Evolutionary conservation across 2,888 invertebrate species (phyloP).

Genomic region (Phyto melanocephala): DNA sequence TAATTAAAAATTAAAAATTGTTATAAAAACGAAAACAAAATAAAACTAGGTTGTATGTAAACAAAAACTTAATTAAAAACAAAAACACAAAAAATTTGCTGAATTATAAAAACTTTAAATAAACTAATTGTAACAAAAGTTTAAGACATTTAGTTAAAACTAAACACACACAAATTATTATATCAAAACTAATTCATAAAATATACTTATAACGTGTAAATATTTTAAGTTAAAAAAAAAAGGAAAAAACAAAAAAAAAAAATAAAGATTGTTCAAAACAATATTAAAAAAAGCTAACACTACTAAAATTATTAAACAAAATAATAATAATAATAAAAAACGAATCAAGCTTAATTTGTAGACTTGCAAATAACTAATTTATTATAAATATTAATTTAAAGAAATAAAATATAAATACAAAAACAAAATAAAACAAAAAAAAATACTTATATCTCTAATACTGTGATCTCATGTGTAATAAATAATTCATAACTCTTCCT

Average conservation of each 20-base stretch:
- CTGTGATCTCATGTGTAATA: constrained; percentile 80
- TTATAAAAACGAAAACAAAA: constrained; percentile 46
- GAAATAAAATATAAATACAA: constrained; percentile 58
- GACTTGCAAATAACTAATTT: constrained; percentile 60
- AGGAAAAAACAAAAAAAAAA: constrained; percentile 6
- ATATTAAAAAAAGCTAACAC: constrained; percentile 38
- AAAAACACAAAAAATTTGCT: constrained; percentile 60
- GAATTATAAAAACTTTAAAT: constrained; percentile 46
- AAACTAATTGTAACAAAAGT: constrained; percentile 57
- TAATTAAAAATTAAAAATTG: constrained; percentile 65
- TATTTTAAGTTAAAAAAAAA: constrained; percentile 66
- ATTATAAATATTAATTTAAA: constrained; percentile 61
- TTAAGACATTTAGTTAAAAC: constrained; percentile 66
- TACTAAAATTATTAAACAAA: constrained; percentile 37
- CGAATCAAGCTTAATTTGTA: constrained; percentile 43
- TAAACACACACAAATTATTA: constrained; percentile 49
- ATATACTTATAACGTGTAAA: constrained; percentile 50
- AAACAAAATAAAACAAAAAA: constrained; percentile 23
- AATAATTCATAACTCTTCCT: constrained; percentile 69
- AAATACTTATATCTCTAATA: constrained; percentile 79
- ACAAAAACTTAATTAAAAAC: constrained; percentile 65
- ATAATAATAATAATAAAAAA: constrained; percentile 25
- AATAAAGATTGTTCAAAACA: constrained; percentile 53
- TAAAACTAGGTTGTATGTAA: constrained; percentile 69
- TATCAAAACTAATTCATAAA: not conserved